Evolutionary conservation across 2,797 vertebrate species (phyloP).

Genomic region (Clangula hyemalis): DNA sequence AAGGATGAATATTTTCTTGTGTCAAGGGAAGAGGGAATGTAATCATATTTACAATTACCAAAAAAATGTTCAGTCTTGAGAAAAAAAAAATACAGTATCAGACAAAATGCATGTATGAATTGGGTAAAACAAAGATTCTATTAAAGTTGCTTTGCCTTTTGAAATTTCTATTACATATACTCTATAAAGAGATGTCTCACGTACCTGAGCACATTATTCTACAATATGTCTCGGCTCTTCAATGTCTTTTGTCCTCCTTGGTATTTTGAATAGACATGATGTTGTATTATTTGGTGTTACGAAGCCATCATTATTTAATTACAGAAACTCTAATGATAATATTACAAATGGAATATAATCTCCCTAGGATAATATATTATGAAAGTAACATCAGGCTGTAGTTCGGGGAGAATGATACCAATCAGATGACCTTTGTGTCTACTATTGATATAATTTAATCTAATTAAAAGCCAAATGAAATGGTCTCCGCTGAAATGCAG

Average conservation of each 20-base stretch:
- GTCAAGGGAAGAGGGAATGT: not conserved
- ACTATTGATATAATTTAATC: not conserved
- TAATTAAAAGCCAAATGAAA: slow-evolving; percentile 20
- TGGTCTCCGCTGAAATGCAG: not conserved
- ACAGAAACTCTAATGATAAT: not conserved
- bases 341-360: not conserved
- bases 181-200: not conserved
- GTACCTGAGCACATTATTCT: not conserved
- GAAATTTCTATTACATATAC: not conserved
- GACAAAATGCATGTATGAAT: not conserved
- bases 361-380: not conserved
- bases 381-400: not conserved
- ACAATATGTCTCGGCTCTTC: not conserved
- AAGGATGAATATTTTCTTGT: not conserved
- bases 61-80: not conserved
- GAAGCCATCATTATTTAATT: not conserved
- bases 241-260: not conserved
- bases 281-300: not conserved
- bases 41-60: not conserved
- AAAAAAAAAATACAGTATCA: not conserved
- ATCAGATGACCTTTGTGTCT: not conserved
- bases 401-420: not conserved
- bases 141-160: not conserved
- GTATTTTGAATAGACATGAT: not conserved
- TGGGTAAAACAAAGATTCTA: not conserved